These are phyloP conservation scores for Sanderia malayensis DNA, from an alignment of 30 jellyfish, hydroid and myxozoan genomes.

Conservation along the genomic window DNA sequence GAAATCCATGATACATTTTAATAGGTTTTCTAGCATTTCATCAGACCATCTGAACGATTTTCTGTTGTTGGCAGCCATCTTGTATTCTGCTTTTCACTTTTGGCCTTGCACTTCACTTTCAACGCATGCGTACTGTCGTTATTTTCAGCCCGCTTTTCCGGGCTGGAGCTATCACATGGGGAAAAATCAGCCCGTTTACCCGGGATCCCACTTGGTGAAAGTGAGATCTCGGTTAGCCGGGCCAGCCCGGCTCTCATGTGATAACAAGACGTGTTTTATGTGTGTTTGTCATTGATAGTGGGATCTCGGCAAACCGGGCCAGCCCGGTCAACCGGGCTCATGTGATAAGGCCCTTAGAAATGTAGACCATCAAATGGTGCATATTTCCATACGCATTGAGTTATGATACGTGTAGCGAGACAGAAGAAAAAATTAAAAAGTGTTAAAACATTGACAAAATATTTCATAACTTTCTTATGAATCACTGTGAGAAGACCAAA, in stretches of 20 bases:
- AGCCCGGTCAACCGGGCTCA: conserved; percentile 21
- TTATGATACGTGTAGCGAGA: too few relatives aligned
- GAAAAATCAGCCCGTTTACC: not conserved
- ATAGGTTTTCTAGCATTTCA: conserved; percentile 5
- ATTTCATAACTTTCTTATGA: too few relatives aligned
- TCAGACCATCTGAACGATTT: conserved; percentile 31
- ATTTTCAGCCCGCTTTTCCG: conserved; percentile 5
- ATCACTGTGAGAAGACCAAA: too few relatives aligned
- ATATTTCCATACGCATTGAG: too few relatives aligned
- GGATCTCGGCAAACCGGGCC: conserved; percentile 35
- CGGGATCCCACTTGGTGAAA: conserved; percentile 12
- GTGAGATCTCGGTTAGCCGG: conserved; percentile 18
- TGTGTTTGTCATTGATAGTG: not conserved
- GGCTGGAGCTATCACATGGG: conserved; percentile 27
- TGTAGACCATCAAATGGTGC: too few relatives aligned
- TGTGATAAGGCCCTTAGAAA: conserved; percentile 27
- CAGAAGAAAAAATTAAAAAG: too few relatives aligned
- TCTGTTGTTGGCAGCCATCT: conserved; percentile 4
- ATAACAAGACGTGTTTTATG: conserved; percentile 1
- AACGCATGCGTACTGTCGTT: not conserved
- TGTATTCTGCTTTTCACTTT: not conserved
- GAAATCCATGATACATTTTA: conserved; percentile 1
- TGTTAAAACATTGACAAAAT: too few relatives aligned
- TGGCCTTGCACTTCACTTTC: not conserved
- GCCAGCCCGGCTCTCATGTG: conserved; percentile 28